Evolutionary conservation across 2,888 invertebrate species (phyloP), one percentile per base, ranked within the genome.

Genomic region (Sialis fuliginosa): DNA sequence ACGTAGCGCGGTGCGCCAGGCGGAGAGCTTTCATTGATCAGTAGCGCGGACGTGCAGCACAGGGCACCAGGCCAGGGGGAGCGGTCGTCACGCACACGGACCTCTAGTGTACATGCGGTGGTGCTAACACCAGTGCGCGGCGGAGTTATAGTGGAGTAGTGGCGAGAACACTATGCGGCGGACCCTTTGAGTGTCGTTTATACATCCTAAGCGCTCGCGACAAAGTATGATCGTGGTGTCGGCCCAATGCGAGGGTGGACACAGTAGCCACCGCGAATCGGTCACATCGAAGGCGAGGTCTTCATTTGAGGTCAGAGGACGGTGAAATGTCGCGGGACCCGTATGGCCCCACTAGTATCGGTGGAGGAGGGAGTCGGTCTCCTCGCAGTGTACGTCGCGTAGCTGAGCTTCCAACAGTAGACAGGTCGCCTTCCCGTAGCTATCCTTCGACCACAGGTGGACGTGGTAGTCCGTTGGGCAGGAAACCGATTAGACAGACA

Each of bases 381-480:
- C 72, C 79, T 71, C 71, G 77, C 60, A 69, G 71, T 63, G 72
- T 77, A 70, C 81, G 79, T 66, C 72, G 74, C 61, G 67, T 73
- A 60, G 70, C 68, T 48, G 77, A 77, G 64, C 71, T 88, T 70
- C 87, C 88, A 64, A 87, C 86, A 65, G 87, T 87, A 67, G 88
- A 89, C 77, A 81, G 87, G 65, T 85, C 86, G 67, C 88, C 88
- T 65, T 84, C 86, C 61, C 76, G 87, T 64, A 77, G 75, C 65
- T 85, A 86, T 71, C 73, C 74, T 53, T 79, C 81, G 66, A 68
- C 68, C 57, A 56, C 61, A 53, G 61, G 56, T 50, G 44, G 51
- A 50, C 49, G 47, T 51, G 44, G 51, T 49, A 49, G 52, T 49
- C 45, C 49, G 42, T 30, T 52, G 51, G 50, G 62, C 51, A 56